Conservation (phyloP, 2,113 vertebrate genomes). For the Bucco capensis region DNA sequence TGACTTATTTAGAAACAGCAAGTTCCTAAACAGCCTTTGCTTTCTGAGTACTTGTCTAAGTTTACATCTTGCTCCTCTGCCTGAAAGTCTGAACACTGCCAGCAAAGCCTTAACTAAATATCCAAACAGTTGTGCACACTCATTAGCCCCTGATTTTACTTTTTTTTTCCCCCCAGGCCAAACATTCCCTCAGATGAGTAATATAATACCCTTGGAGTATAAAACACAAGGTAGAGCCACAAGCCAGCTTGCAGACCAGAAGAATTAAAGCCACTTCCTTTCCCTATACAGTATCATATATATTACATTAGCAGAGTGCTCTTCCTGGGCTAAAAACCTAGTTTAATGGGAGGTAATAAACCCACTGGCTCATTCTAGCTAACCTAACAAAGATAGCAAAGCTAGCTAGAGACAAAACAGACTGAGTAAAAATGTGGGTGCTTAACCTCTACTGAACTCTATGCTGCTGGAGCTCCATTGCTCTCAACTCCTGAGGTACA, state of each 20-base stretch:
- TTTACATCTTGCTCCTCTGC: neutral
- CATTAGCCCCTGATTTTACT: neutral
- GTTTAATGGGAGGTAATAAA: neutral
- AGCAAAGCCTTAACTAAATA: neutral
- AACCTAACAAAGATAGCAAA: neutral
- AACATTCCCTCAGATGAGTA: neutral
- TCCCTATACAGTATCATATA: neutral
- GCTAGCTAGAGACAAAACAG: neutral
- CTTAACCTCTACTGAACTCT: neutral
- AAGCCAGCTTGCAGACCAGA: neutral
- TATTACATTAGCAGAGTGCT: neutral
- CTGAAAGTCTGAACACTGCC: neutral
- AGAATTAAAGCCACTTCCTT: slow-evolving; percentile 20
- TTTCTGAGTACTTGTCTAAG: neutral
- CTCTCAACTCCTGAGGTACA: neutral
- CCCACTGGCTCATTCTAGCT: neutral
- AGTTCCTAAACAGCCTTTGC: neutral
- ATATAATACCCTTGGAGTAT: neutral
- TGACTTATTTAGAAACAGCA: neutral
- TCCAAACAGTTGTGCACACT: neutral
- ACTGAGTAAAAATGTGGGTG: neutral
- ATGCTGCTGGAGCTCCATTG: neutral
- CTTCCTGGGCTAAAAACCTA: neutral
- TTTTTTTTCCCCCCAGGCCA: neutral
- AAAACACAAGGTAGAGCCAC: neutral